Conservation (phyloP, 2,113 vertebrate species). For the Noturus placidus region DNA sequence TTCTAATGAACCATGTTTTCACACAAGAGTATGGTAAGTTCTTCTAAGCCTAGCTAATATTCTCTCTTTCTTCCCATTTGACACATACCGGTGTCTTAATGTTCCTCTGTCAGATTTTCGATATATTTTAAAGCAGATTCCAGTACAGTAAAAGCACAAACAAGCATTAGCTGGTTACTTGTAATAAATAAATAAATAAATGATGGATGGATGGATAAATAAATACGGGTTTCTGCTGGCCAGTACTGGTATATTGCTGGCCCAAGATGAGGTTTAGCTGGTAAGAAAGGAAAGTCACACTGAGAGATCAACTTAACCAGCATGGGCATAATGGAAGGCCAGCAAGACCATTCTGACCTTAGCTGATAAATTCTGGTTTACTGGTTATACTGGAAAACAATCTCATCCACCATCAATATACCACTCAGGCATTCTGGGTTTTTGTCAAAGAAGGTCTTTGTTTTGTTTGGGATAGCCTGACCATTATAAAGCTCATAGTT, state of each 20-base stretch:
- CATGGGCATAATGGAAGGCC: neutral
- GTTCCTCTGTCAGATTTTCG: constrained; percentile 39
- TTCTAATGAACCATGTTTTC: neutral
- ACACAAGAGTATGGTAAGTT: neutral
- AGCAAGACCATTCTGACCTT: neutral
- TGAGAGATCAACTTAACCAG: neutral
- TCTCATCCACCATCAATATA: neutral
- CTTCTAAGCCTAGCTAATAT: neutral
- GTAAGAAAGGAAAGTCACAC: neutral
- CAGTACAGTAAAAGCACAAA: neutral
- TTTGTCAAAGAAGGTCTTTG: no score
- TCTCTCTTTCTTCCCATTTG: neutral
- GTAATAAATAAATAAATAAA: neutral
- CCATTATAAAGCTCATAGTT: no score
- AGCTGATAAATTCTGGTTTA: neutral
- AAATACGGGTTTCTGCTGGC: neutral
- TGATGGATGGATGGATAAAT: no score
- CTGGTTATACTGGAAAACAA: neutral
- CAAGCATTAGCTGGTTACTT: neutral
- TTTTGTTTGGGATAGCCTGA: no score
- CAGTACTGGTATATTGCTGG: neutral
- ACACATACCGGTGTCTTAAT: neutral
- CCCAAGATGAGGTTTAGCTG: neutral
- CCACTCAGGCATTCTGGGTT: no score
- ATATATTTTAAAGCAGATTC: neutral